Evolutionary conservation across 2,797 vertebrate genomes (phyloP), one percentile per base, ranked within the genome.

Genomic region (Cynodonichthys magdalenae): DNA sequence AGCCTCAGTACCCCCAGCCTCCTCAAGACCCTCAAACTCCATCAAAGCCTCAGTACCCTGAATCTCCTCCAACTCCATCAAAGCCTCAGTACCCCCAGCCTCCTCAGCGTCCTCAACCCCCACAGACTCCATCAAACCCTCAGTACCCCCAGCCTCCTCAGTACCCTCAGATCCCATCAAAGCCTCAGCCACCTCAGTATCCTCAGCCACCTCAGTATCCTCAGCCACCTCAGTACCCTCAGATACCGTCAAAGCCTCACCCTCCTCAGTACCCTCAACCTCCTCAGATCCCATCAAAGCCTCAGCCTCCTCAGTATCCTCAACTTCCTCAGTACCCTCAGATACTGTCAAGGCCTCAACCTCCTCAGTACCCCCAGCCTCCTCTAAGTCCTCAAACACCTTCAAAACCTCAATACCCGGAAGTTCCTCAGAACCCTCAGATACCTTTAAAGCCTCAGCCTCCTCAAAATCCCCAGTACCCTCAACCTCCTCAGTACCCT

Each of bases 131-230:
- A 1, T 12, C 6, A 12, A 7, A 36, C 2, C 24, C 1, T 46
- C 9, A 0, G 4, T 12, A 7, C 11, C 20, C 6, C 18, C 34
- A 28, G 4, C 4, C 12, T 1, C 34, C 53, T 15, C 15, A n/a
- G 34, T 2, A 0, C 0, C 53, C 31, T 9, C 6, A 36, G 7
- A 9, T 8, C 1, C 1, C 63, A 44, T 28, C 59, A 29, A 9
- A 11, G 18, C 4, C n/a, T n/a, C n/a, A n/a, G n/a, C n/a, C n/a
- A n/a, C n/a, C 46, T 36, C 8, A 53, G 27, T 1, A 28, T 0
- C 60, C 18, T 27, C 24, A 49, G n/a, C n/a, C n/a, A 6, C 7
- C 0, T 0, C n/a, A n/a, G n/a, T n/a, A n/a, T n/a, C n/a, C n/a
- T n/a, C n/a, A n/a, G n/a, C n/a, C n/a, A n/a, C 6, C 49, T 17